phyloP scores from a whole-genome alignment of 2,113 vertebrate genomes.

The Copsychus sechellarum region DNA sequence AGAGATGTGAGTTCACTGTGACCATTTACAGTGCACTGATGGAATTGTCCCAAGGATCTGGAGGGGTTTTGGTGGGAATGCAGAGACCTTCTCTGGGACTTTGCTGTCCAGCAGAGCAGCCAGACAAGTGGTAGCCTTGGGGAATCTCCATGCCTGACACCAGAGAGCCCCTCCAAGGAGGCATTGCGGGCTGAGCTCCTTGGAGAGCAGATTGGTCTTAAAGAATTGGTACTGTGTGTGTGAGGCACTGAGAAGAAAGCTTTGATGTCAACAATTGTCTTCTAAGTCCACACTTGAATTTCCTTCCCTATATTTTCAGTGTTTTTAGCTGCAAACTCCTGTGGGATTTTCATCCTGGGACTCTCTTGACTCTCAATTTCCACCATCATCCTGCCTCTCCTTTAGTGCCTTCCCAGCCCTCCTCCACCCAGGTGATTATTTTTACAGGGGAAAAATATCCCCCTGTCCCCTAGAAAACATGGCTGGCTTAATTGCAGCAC shows the following conservation, averaged over 20 bases:
- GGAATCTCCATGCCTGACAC: background rate
- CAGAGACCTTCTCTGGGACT: background rate
- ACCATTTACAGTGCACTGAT: background rate
- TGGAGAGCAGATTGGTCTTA: background rate
- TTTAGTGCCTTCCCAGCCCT: background rate
- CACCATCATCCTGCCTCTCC: background rate
- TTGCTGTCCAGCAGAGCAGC: background rate
- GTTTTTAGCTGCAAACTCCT: background rate
- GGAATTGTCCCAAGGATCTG: background rate
- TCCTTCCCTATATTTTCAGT: background rate
- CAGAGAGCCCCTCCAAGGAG: background rate
- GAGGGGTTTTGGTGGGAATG: background rate
- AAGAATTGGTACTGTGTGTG: background rate
- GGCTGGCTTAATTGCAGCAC: background rate
- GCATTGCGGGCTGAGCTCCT: background rate
- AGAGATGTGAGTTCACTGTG: rapidly evolving
- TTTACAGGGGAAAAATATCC: background rate
- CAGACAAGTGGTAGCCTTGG: background rate
- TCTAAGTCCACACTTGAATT: background rate
- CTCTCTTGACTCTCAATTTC: background rate
- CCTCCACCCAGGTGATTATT: background rate
- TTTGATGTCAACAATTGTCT: background rate
- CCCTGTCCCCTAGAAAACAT: background rate
- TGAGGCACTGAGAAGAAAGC: background rate
- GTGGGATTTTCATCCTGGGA: background rate